phyloP scores from a whole-genome alignment of 2,113 vertebrate genomes.

The Rattus rattus region DNA sequence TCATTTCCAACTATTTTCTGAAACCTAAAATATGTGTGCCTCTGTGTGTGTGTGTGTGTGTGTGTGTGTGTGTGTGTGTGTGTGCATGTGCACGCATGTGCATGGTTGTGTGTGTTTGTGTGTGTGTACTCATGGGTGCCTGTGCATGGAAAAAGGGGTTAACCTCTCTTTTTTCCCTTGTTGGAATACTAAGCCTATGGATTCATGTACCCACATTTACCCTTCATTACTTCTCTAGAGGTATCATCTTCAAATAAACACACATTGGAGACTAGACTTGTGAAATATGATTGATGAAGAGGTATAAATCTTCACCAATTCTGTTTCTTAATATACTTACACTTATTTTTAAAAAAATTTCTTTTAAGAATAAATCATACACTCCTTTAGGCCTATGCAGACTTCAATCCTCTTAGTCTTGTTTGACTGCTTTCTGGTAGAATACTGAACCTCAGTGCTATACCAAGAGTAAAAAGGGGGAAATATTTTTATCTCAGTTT shows the following conservation, averaged over 20 bases:
- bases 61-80: background rate
- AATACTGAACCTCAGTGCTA: background rate
- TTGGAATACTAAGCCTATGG: background rate
- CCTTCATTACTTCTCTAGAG: background rate
- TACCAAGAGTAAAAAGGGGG: background rate
- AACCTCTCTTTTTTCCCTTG: background rate
- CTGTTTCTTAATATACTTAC: conserved; percentile 1
- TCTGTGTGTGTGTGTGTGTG: background rate
- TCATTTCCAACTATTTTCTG: background rate
- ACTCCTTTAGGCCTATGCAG: background rate
- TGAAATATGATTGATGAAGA: background rate
- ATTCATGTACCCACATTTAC: background rate
- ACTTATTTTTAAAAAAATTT: background rate
- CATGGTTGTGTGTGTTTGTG: background rate
- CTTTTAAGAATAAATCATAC: background rate
- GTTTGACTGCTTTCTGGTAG: background rate
- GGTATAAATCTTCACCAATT: background rate
- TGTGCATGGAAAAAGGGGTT: background rate
- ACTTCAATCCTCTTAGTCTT: background rate
- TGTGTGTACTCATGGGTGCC: too few relatives aligned
- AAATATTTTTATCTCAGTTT: background rate
- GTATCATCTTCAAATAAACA: background rate
- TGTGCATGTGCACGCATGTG: too few relatives aligned
- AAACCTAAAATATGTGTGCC: background rate
- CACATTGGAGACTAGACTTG: background rate